Percentiles rank a stretch among this genome's conserved stretches.
Evolutionary conservation across 2,797 vertebrate species (phyloP).

Genomic region (Gila robusta): DNA sequence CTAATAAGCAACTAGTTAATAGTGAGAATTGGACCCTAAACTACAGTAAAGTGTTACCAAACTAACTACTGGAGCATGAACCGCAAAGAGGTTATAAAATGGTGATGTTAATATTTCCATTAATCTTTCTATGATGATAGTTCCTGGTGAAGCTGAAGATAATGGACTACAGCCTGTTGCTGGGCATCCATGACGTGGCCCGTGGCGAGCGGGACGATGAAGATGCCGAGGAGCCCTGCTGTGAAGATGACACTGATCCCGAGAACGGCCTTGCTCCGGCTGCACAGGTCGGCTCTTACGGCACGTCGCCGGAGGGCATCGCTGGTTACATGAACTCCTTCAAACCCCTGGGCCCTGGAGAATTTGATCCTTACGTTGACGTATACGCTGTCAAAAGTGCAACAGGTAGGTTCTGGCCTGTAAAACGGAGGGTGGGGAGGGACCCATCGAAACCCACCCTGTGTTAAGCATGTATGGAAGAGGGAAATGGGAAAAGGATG

Average conservation of each 20-base stretch:
- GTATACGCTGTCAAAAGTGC: slow-evolving; percentile 88
- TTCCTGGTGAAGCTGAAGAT: slow-evolving; percentile 94
- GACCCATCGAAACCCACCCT: neutral
- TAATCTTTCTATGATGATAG: slow-evolving; percentile 66
- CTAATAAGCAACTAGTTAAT: no score
- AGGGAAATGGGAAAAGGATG: neutral
- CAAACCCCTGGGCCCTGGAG: slow-evolving; percentile 88
- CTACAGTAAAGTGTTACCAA: no score
- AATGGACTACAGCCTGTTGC: slow-evolving; percentile 94
- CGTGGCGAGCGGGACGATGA: slow-evolving; percentile 89
- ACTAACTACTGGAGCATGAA: neutral
- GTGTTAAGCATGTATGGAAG: neutral
- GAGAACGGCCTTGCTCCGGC: slow-evolving; percentile 77
- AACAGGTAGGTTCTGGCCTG: slow-evolving; percentile 73
- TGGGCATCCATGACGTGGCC: slow-evolving; percentile 90
- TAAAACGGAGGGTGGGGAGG: neutral
- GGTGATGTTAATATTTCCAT: neutral
- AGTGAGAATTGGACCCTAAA: no score
- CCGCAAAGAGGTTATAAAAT: neutral
- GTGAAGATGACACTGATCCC: slow-evolving; percentile 76
- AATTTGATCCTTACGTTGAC: slow-evolving; percentile 89
- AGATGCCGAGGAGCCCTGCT: slow-evolving; percentile 82
- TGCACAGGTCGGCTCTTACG: slow-evolving; percentile 80
- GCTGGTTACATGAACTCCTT: slow-evolving; percentile 87
- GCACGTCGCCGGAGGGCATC: slow-evolving; percentile 90